phyloP scores from a whole-genome alignment of 2,888 invertebrate species.

The Athetis lepigone region DNA sequence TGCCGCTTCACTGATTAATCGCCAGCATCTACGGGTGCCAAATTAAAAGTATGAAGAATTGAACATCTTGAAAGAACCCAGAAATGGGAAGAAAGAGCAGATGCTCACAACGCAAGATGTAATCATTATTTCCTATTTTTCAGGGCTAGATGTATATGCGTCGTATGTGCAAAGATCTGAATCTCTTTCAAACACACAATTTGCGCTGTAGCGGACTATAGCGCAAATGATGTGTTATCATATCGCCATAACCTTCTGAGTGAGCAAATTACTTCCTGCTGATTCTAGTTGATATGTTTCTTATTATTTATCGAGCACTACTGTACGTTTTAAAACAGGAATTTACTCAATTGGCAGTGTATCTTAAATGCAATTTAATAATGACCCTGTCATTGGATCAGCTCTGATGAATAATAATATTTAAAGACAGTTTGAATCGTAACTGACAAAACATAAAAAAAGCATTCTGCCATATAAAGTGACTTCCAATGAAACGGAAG shows the following conservation, averaged over 20 bases:
- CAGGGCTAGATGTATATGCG: slow-evolving; percentile 27
- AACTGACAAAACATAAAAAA: slow-evolving; percentile 8
- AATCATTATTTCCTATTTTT: slow-evolving; percentile 16
- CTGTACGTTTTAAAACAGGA: slow-evolving; percentile 38
- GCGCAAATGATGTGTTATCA: slow-evolving; percentile 79
- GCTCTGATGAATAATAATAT: no score
- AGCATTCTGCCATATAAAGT: neutral
- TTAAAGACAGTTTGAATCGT: slow-evolving; percentile 37
- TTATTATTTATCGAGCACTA: slow-evolving; percentile 59
- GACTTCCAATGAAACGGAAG: slow-evolving; percentile 19
- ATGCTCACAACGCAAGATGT: neutral
- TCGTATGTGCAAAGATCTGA: slow-evolving; percentile 50
- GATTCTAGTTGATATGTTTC: slow-evolving; percentile 73
- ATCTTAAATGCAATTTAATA: slow-evolving; percentile 26
- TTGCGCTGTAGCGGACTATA: no score
- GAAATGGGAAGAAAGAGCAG: neutral
- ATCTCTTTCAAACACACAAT: no score
- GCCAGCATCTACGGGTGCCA: slow-evolving; percentile 12
- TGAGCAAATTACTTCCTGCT: slow-evolving; percentile 88
- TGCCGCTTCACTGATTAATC: slow-evolving; percentile 30
- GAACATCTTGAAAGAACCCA: neutral
- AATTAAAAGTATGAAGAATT: slow-evolving; percentile 10
- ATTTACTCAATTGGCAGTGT: slow-evolving; percentile 18
- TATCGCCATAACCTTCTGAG: slow-evolving; percentile 87
- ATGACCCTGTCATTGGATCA: slow-evolving; percentile 28